These are phyloP conservation scores for Tiliqua scincoides DNA, from an alignment of 2,113 vertebrate genomes.

Conservation along the genomic window DNA sequence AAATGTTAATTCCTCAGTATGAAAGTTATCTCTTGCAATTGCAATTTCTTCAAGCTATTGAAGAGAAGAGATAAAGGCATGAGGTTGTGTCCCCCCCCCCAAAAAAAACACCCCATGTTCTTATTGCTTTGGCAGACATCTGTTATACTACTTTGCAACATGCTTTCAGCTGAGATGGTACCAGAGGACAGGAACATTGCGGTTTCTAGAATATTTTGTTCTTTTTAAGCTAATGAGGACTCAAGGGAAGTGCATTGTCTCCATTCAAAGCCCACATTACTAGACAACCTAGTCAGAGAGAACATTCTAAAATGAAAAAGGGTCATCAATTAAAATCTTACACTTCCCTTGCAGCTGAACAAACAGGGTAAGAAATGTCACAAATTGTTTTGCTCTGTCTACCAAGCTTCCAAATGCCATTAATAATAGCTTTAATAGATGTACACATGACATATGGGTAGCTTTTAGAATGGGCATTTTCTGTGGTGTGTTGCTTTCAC, in stretches of 20 bases:
- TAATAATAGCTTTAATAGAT: constrained; percentile 6
- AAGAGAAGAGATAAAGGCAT: constrained; percentile 9
- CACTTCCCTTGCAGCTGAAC: not conserved
- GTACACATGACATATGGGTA: not conserved
- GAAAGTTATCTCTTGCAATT: not conserved
- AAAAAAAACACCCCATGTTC: no score
- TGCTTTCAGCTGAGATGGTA: constrained; percentile 28
- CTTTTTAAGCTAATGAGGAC: not conserved
- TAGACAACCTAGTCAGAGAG: not conserved
- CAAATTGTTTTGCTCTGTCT: not conserved
- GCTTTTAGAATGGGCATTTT: not conserved
- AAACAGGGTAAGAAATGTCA: constrained; percentile 3
- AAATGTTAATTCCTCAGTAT: not conserved
- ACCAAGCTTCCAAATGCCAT: not conserved
- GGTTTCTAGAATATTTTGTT: constrained; percentile 5
- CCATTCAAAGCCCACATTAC: not conserved
- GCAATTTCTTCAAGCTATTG: not conserved
- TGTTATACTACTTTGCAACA: constrained; percentile 25
- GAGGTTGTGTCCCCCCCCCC: no score
- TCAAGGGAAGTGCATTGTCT: not conserved
- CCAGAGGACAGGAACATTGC: not conserved
- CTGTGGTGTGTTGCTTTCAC: not conserved
- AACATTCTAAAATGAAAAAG: not conserved
- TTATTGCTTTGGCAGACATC: constrained; percentile 9
- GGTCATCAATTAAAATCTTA: not conserved